These are phyloP conservation scores for Agriopis marginaria DNA, from an alignment of 2,888 invertebrate species.

Conservation along the genomic window DNA sequence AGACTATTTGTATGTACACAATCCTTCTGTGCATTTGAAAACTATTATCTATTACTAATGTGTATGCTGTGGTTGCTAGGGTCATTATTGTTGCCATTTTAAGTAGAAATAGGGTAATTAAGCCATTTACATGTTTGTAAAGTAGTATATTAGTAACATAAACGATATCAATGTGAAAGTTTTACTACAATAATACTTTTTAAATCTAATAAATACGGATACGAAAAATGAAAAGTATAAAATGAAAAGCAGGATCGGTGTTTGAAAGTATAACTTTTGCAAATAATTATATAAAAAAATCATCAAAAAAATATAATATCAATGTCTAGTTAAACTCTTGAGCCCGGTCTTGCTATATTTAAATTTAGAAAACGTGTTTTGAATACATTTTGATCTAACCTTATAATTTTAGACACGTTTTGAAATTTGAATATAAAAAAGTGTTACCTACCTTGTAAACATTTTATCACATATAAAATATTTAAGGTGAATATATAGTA, in stretches of 20 bases:
- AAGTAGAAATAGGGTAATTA: slow-evolving; percentile 60
- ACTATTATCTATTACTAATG: slow-evolving; percentile 52
- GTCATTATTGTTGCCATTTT: slow-evolving; percentile 72
- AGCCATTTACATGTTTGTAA: slow-evolving; percentile 41
- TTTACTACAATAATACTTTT: slow-evolving; percentile 12
- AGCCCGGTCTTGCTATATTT: slow-evolving; percentile 60
- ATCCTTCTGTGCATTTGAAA: slow-evolving; percentile 26
- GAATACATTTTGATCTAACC: slow-evolving; percentile 1
- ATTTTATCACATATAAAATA: slow-evolving; percentile 4
- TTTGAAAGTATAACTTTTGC: slow-evolving; percentile 68
- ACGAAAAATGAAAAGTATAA: background rate
- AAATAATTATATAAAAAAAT: background rate
- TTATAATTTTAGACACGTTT: slow-evolving; percentile 25
- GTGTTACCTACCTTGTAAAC: slow-evolving; percentile 20
- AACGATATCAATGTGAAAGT: slow-evolving; percentile 12
- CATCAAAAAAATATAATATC: slow-evolving; percentile 2
- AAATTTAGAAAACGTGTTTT: slow-evolving; percentile 29
- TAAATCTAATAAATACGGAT: background rate
- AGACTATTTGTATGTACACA: slow-evolving; percentile 57
- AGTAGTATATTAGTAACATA: slow-evolving; percentile 16
- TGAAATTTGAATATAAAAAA: slow-evolving; percentile 22
- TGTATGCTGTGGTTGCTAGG: slow-evolving; percentile 55
- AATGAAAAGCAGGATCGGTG: slow-evolving; percentile 52
- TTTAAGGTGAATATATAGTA: slow-evolving; percentile 23
- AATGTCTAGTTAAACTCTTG: slow-evolving; percentile 71